Base-by-base conservation (phyloP, 2,797 vertebrate species). In the Odontamblyopus lacepedii region DNA sequence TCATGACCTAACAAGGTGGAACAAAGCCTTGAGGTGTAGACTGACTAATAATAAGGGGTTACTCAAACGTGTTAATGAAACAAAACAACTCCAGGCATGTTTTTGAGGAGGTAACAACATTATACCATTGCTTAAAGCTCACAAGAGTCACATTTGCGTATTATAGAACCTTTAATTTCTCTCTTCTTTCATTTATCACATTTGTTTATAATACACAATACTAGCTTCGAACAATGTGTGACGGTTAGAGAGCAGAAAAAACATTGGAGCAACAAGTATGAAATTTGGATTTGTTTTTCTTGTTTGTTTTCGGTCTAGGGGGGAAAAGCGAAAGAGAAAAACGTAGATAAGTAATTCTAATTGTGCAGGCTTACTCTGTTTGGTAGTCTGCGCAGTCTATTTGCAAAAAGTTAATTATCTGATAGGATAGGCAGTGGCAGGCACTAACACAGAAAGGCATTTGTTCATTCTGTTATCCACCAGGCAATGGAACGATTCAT, bases 381-480 rank as follows among this genome's bases (percentile, higher is more conserved):
- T 83, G 80, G 78, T 82, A 90, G 83, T 91, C 88, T 75, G 88
- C 13, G 71, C 90, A 88, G 92, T 91, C 92, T 91, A 92, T 93
- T 95, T 95, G 89, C 92, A 91, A 91, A 93, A 95, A 94, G 89
- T 93, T 95, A 96, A 96, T 95, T 95, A 95, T 94, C 93, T 95
- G 92, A 94, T 95, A 95, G 93, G 91, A 94, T 93, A 94, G 81
- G 91, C 78, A 72, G 83, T 87, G 87, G 89, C 90, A 93, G 93
- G 90, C 89, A 89, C 83, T 90, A 91, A 93, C 91, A 93, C 85
- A 89, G 87, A 93, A 92, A 93, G 81, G 83, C 85, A 90, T 85
- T 91, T 79, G 71, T 92, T 89, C 90, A 79, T 92, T 94, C 93
- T 91, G 94, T 94, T 93, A 94, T 94, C 94, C 89, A 90, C 84